phyloP scores from a whole-genome alignment of 2,113 vertebrate genomes.

The Tetraodon nigroviridis region DNA sequence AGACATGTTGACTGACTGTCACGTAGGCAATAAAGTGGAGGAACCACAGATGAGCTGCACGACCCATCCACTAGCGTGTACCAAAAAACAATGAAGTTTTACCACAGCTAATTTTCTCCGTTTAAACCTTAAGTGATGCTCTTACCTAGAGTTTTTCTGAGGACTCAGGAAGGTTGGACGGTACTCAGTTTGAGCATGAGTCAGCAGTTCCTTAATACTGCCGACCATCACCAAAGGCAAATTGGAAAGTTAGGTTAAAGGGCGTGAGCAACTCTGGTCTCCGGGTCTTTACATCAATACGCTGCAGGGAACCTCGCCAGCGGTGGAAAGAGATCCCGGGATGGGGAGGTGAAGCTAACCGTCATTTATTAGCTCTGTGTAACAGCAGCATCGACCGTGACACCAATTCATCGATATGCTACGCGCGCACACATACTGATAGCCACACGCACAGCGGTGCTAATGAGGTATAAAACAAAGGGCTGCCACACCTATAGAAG shows the following conservation, averaged over 20 bases:
- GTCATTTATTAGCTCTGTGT: constrained; percentile 59
- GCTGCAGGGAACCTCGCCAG: constrained; percentile 28
- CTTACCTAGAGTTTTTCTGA: constrained; percentile 22
- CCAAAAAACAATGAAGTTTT: constrained; percentile 13
- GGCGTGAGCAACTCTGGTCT: constrained; percentile 23
- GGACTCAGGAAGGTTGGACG: constrained; percentile 14
- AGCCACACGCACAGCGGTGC: constrained; percentile 25
- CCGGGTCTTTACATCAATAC: constrained; percentile 38
- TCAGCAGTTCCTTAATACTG: constrained; percentile 11
- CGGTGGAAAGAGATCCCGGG: constrained; percentile 36
- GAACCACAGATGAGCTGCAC: constrained; percentile 39
- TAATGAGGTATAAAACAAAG: constrained; percentile 62
- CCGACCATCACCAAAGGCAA: constrained; percentile 14
- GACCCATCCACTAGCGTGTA: constrained; percentile 14
- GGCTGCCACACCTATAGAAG: constrained; percentile 39
- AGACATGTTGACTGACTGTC: constrained; percentile 60
- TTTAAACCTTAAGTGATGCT: neutral
- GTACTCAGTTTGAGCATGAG: constrained; percentile 4
- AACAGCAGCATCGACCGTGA: constrained; percentile 41
- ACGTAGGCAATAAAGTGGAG: constrained; percentile 42
- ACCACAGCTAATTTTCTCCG: constrained; percentile 3
- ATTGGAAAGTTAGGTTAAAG: constrained; percentile 45
- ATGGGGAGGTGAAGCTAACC: constrained; percentile 15
- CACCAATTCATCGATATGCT: constrained; percentile 51
- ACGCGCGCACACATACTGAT: constrained; percentile 19